Base-by-base conservation (phyloP, 1,140 invertebrate genomes). In the Littorina saxatilis region DNA sequence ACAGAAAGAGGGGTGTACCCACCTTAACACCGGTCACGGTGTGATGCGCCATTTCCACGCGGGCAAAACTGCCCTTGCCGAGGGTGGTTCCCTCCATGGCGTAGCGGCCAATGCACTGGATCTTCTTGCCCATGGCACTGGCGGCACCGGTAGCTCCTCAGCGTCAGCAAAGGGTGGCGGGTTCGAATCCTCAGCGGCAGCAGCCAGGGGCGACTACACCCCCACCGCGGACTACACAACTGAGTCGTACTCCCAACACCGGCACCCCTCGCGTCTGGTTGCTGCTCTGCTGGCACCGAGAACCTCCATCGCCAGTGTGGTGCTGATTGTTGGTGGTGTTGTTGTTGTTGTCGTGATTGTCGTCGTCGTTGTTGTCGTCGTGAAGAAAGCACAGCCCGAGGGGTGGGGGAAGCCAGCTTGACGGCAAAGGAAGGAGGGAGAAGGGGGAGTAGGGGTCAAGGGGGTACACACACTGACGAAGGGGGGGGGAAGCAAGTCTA, bases 31-130 rank as follows among this genome's bases (percentile, higher is more conserved):
- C 87, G 13, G 91, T 91, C 39, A 92, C 82, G 17, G 87, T 79
- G 86, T 93, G 92, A 63, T 90, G 91, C 13, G 92, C 92, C 63
- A 93, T 84, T 84, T 93, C 92, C 63, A 93, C 92, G 37, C 91
- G 86, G 78, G 91, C 92, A 87, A 93, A 93, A 75, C 91, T 92
- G 13, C 92, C 92, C 83, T 92, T 92, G 32, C 92, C 92, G 50
- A 93, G 86, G 17, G 86, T 86, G 47, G 88, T 83, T n/a, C 91
- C 89, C 55, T 92, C 91, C 87, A 93, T 91, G 52, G 88, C 86
- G 86, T 93, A 93, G n/a, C 89, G 88, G 29, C 92, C 92, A 70
- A 93, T 89, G 73, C 87, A 92, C 73, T 92, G 90, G 82, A 92
- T 92, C 86, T 92, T 92, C 85, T 90, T 91, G 73, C 91, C 91